Conservation (phyloP, 2,888 invertebrate genomes). For the Chironomus tentans region DNA sequence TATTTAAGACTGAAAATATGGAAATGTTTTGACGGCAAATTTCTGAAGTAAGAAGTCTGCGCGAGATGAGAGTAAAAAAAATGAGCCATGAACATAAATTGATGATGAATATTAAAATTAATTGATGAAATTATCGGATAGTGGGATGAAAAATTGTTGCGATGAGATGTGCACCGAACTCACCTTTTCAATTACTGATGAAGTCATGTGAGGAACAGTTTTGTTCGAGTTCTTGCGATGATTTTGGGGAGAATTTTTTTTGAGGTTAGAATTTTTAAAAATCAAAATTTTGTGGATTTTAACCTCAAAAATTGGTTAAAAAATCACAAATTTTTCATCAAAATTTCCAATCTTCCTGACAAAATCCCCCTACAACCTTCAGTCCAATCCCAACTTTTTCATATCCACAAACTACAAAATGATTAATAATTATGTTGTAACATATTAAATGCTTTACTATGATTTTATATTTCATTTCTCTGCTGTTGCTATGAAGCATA, state of each 20-base stretch:
- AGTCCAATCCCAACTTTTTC: neutral
- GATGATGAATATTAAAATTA: neutral
- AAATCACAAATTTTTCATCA: too few relatives aligned
- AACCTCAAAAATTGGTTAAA: too few relatives aligned
- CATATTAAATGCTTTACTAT: slow-evolving; percentile 3
- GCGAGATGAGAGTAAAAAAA: neutral
- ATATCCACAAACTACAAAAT: neutral
- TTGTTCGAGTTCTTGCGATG: too few relatives aligned
- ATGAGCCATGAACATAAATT: neutral
- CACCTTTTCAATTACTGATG: neutral
- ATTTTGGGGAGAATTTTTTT: too few relatives aligned
- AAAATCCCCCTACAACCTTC: neutral
- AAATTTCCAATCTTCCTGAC: too few relatives aligned
- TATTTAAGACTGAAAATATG: neutral
- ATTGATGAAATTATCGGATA: neutral
- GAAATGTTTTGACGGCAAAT: neutral
- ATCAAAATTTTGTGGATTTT: too few relatives aligned
- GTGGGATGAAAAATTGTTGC: neutral
- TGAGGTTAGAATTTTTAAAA: too few relatives aligned
- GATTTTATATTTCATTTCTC: neutral
- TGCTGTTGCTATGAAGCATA: neutral
- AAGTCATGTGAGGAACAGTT: neutral
- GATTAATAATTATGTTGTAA: slow-evolving; percentile 17
- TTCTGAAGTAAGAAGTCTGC: too few relatives aligned
- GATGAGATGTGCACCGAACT: neutral